Percentiles rank a stretch among this genome's conserved stretches.
phyloP scores from a whole-genome alignment of 2,888 invertebrate species.

The Brachynemurus nebulosus region DNA sequence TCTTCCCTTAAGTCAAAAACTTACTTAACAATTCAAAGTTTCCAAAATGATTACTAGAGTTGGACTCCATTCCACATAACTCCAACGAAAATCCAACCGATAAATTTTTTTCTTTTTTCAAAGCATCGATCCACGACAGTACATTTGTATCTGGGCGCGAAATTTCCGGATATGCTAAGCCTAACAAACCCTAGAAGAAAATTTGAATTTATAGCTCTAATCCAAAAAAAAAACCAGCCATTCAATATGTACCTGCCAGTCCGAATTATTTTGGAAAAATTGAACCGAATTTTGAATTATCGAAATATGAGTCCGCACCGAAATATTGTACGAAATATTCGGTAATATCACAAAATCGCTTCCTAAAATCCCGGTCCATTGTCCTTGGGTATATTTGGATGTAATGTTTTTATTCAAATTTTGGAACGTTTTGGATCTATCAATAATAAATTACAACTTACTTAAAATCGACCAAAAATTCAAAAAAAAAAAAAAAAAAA shows the following conservation, averaged over 20 bases:
- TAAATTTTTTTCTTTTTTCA: conserved; percentile 22
- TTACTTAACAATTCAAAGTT: conserved; percentile 35
- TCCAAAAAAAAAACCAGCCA: not conserved
- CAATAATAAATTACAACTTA: conserved; percentile 27
- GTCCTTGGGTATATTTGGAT: conserved; percentile 42
- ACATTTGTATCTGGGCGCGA: conserved; percentile 29
- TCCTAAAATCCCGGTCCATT: conserved; percentile 40
- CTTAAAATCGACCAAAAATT: not conserved
- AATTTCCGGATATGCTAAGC: conserved; percentile 39
- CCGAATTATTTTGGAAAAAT: conserved; percentile 45
- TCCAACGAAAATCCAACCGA: conserved; percentile 39
- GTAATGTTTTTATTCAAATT: conserved; percentile 20
- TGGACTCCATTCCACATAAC: conserved; percentile 37
- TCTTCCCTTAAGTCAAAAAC: no score
- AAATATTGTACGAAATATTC: conserved; percentile 29
- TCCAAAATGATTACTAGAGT: conserved; percentile 34
- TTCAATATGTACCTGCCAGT: conserved; percentile 39
- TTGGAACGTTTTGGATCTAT: conserved; percentile 12
- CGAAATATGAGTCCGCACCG: conserved; percentile 38
- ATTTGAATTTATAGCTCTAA: conserved; percentile 1
- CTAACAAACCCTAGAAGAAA: conserved; percentile 45
- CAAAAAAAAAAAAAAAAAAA: no score
- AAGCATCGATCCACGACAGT: conserved; percentile 30
- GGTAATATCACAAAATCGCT: conserved; percentile 37
- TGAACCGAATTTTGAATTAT: conserved; percentile 40